Conservation (phyloP, 1,140 invertebrate genomes). For the Condylostylus longicornis region DNA sequence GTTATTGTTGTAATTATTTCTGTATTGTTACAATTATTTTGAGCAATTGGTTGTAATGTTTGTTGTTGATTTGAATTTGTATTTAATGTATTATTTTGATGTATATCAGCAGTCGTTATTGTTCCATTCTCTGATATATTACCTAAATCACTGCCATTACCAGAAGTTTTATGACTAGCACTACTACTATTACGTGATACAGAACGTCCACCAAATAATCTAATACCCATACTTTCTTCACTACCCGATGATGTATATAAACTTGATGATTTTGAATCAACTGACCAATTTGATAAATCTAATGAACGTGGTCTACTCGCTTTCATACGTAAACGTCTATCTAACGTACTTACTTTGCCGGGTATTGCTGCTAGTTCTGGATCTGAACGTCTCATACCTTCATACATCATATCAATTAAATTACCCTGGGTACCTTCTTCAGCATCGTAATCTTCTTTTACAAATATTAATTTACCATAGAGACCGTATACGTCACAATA, state of each 20-base stretch:
- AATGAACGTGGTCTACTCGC: slow-evolving; percentile 62
- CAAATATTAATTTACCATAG: slow-evolving; percentile 78
- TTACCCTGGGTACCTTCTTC: slow-evolving; percentile 51
- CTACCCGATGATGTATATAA: slow-evolving; percentile 65
- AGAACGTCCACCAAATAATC: slow-evolving; percentile 35
- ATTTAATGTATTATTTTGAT: slow-evolving; percentile 7
- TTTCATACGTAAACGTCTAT: slow-evolving; percentile 62
- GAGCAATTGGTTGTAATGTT: no score
- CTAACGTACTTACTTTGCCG: slow-evolving; percentile 61
- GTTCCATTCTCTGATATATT: slow-evolving; percentile 31
- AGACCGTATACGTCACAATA: slow-evolving; percentile 76
- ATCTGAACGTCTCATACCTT: slow-evolving; percentile 59
- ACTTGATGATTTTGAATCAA: slow-evolving; percentile 69
- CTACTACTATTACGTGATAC: slow-evolving; percentile 56
- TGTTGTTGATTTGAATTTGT: slow-evolving; percentile 6
- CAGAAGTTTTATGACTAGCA: slow-evolving; percentile 42
- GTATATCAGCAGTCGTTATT: slow-evolving; percentile 23
- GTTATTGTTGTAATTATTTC: no score
- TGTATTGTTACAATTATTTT: no score
- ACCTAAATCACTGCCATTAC: slow-evolving; percentile 34
- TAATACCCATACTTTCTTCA: slow-evolving; percentile 59
- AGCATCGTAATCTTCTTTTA: slow-evolving; percentile 65
- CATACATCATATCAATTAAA: slow-evolving; percentile 49
- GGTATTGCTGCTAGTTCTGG: slow-evolving; percentile 69
- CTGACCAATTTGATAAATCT: slow-evolving; percentile 75